Evolutionary conservation across 2,113 vertebrate genomes (phyloP).

Genomic region (Hiodon tergisus): DNA sequence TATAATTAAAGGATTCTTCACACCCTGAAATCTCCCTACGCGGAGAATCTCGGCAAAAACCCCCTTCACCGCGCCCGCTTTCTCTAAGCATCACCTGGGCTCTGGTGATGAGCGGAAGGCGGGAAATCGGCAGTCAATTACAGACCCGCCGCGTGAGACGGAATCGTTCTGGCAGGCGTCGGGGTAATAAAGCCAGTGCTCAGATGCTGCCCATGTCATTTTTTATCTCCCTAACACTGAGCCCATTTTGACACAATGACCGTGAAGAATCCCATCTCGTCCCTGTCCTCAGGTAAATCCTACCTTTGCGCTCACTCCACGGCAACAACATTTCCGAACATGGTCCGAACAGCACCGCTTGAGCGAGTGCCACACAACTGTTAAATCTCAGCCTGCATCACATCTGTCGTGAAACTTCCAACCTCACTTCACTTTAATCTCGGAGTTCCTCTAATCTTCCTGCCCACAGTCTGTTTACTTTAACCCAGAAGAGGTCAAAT

Average conservation of each 20-base stretch:
- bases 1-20: too few relatives aligned
- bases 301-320: neutral
- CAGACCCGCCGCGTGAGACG: neutral
- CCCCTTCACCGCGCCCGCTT: neutral
- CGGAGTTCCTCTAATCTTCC: too few relatives aligned
- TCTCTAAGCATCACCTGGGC: neutral
- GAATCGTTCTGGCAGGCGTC: neutral
- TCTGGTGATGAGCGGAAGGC: neutral
- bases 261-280: neutral
- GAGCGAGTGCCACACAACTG: neutral
- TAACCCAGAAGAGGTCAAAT: too few relatives aligned
- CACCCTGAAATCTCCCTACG: too few relatives aligned
- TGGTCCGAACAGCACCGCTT: neutral
- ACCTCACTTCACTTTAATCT: too few relatives aligned
- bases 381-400: too few relatives aligned
- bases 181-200: too few relatives aligned
- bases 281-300: neutral
- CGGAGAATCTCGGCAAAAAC: too few relatives aligned
- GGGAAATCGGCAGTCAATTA: constrained; percentile 7
- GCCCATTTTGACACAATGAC: neutral
- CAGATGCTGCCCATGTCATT: neutral
- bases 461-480: too few relatives aligned
- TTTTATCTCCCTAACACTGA: neutral
- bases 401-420: too few relatives aligned
- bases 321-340: neutral